phyloP scores from a whole-genome alignment of 2,797 vertebrate species.

The Phataginus tetradactyla region DNA sequence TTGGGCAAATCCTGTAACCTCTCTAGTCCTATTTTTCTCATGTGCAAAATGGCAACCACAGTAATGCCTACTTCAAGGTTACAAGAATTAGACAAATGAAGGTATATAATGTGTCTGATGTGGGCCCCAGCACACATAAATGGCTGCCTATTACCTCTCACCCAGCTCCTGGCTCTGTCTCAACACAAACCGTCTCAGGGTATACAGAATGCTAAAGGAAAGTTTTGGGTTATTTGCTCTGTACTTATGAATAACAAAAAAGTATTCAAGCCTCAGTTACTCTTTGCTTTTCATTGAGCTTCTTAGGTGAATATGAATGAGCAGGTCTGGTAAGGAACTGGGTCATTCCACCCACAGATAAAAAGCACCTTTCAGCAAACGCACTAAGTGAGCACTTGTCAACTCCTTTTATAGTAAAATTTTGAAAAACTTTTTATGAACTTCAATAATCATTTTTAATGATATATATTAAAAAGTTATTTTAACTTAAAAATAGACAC shows the following conservation, averaged over 20 bases:
- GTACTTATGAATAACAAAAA: not conserved
- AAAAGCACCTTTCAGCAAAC: not conserved
- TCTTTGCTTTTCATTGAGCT: not conserved
- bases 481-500: conserved; percentile 23
- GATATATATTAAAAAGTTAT: not conserved
- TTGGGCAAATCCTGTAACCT: not conserved
- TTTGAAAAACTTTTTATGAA: not conserved
- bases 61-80: not conserved
- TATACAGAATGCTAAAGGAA: not conserved
- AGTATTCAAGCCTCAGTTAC: not conserved
- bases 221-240: not conserved
- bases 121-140: not conserved
- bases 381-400: not conserved
- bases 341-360: not conserved
- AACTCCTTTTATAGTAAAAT: conserved; percentile 19
- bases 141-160: not conserved
- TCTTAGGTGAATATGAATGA: not conserved
- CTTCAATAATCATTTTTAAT: not conserved
- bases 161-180: not conserved
- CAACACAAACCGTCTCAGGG: not conserved
- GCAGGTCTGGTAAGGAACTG: not conserved
- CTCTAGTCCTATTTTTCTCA: not conserved
- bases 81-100: not conserved
- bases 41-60: not conserved
- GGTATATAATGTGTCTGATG: not conserved